Conservation (phyloP, 2,797 vertebrate genomes). For the Hippopotamyrus pictus region DNA sequence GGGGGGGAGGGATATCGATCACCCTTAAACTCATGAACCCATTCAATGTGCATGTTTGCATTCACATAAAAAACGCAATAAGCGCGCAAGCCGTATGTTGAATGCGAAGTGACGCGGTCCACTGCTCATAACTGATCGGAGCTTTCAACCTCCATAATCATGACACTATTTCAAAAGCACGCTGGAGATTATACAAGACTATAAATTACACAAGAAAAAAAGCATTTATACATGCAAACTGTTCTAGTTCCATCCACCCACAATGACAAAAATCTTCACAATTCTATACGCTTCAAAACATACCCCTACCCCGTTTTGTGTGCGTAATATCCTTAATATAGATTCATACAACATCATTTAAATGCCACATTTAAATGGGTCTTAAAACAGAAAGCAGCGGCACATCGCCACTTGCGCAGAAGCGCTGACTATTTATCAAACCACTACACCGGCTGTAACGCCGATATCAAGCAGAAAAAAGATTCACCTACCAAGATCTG, state of each 20-base stretch:
- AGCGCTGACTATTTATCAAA: slow-evolving; percentile 7
- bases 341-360: not conserved
- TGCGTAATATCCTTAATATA: not conserved
- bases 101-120: slow-evolving; percentile 19
- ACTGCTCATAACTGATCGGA: slow-evolving; percentile 16
- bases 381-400: slow-evolving; percentile 8
- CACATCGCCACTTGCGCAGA: slow-evolving; percentile 24
- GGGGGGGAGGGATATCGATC: not conserved
- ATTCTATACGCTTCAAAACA: not conserved
- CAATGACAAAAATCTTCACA: not conserved
- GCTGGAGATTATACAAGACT: not conserved
- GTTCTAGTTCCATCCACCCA: slow-evolving; percentile 12
- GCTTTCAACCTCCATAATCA: not conserved
- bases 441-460: slow-evolving; percentile 4
- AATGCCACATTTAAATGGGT: slow-evolving; percentile 2
- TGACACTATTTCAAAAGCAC: not conserved
- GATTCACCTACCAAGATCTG: slow-evolving; percentile 55
- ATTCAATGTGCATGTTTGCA: slow-evolving; percentile 5
- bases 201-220: not conserved
- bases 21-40: slow-evolving; percentile 24
- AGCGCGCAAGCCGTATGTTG: slow-evolving; percentile 20
- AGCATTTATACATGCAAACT: not conserved
- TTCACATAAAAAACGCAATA: slow-evolving; percentile 12
- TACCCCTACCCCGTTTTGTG: not conserved
- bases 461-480: slow-evolving; percentile 12